Percentiles rank a stretch among this genome's conserved stretches.
Evolutionary conservation across 2,888 invertebrate species (phyloP).

Genomic region (Aspidapion aeneum): DNA sequence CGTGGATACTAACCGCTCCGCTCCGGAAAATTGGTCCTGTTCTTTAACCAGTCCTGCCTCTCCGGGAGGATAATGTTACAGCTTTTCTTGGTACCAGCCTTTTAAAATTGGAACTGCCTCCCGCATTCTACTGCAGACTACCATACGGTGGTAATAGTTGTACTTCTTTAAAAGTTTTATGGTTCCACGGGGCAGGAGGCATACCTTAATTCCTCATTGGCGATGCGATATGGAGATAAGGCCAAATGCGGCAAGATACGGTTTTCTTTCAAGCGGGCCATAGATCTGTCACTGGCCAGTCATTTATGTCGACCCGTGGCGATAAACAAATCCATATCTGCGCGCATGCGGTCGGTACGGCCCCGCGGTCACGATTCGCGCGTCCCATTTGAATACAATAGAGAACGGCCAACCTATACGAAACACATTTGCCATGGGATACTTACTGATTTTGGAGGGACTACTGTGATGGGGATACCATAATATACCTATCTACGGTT

Average conservation of each 20-base stretch:
- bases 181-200: background rate
- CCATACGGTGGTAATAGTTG: no score
- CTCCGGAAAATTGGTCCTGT: no score
- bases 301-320: slow-evolving; percentile 45
- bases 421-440: no score
- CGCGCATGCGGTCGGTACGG: slow-evolving; percentile 40
- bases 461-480: no score
- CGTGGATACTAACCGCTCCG: no score
- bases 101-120: no score
- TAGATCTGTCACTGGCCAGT: slow-evolving; percentile 47
- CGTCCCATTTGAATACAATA: slow-evolving; percentile 7
- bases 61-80: no score
- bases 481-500: no score
- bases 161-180: no score
- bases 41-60: no score
- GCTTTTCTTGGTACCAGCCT: no score
- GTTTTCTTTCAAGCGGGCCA: slow-evolving; percentile 41
- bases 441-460: background rate
- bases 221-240: slow-evolving; percentile 38
- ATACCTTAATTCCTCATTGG: slow-evolving; percentile 28
- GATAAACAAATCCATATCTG: slow-evolving; percentile 48
- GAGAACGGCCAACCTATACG: slow-evolving; percentile 1
- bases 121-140: no score
- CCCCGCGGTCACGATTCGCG: slow-evolving; percentile 29
- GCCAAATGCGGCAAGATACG: slow-evolving; percentile 30